Conservation (phyloP, 2,797 vertebrate species). For the Ataeniobius toweri region DNA sequence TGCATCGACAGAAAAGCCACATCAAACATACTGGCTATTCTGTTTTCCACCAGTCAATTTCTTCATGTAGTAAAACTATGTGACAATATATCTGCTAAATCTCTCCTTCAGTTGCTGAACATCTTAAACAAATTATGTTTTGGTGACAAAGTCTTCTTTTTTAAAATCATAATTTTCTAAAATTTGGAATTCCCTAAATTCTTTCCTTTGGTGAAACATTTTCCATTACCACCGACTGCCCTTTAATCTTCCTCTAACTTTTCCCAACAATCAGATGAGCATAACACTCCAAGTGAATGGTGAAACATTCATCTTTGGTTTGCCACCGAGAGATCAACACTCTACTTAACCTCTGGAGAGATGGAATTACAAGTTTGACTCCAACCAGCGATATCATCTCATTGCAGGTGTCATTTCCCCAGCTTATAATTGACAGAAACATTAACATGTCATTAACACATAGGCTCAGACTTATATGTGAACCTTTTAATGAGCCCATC, state of each 20-base stretch:
- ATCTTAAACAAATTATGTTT: background rate
- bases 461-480: constrained; percentile 81
- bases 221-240: constrained; percentile 20
- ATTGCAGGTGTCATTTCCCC: constrained; percentile 80
- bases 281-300: constrained; percentile 23
- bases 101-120: too few relatives aligned
- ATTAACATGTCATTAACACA: constrained; percentile 86
- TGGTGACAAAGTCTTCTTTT: too few relatives aligned
- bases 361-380: constrained; percentile 79
- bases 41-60: background rate
- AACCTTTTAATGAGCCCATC: constrained; percentile 85
- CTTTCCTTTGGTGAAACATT: constrained; percentile 10
- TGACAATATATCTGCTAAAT: too few relatives aligned
- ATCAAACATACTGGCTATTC: background rate
- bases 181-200: background rate
- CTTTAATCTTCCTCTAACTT: constrained; percentile 49
- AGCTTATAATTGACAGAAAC: constrained; percentile 80
- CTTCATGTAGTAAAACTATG: background rate
- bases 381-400: constrained; percentile 68
- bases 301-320: constrained; percentile 61
- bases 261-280: constrained; percentile 27
- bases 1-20: too few relatives aligned
- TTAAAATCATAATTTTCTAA: background rate
- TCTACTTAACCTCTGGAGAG: constrained; percentile 75
- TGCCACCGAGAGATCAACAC: constrained; percentile 58